phyloP scores from a whole-genome alignment of 2,797 vertebrate species.

The Aulostomus chinensis region DNA sequence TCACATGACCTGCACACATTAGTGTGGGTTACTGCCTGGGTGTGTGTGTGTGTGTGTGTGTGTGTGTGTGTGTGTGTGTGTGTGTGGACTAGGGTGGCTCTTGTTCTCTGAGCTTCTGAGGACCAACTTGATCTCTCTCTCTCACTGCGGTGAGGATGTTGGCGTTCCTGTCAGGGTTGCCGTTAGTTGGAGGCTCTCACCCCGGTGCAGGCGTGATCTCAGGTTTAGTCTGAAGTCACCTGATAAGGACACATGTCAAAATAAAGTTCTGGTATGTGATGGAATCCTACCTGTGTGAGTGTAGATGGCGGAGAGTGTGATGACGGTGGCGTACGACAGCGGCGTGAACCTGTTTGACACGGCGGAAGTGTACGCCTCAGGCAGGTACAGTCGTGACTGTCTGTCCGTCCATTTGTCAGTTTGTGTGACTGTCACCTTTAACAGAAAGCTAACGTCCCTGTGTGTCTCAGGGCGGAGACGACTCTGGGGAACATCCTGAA shows the following conservation, averaged over 20 bases:
- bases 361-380: conserved; percentile 73
- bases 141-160: too few species aligned
- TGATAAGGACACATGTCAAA: too few species aligned
- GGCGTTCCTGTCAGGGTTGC: too few species aligned
- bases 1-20: conserved; percentile 20
- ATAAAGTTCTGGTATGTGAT: neutral
- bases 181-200: too few species aligned
- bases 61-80: conserved; percentile 22
- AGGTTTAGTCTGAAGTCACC: too few species aligned
- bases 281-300: conserved; percentile 12
- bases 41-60: conserved; percentile 1
- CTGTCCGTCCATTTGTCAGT: conserved; percentile 2
- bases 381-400: conserved; percentile 53
- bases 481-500: conserved; percentile 69
- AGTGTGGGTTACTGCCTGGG: conserved; percentile 4
- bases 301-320: conserved; percentile 69
- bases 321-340: conserved; percentile 67
- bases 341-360: conserved; percentile 77
- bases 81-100: too few species aligned
- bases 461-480: conserved; percentile 58
- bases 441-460: too few species aligned
- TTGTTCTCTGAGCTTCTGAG: too few species aligned
- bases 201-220: too few species aligned
- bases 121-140: too few species aligned
- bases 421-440: conserved; percentile 13